These are phyloP conservation scores for Bryconaethiops microstoma DNA, from an alignment of 2,797 vertebrate genomes.

Conservation along the genomic window DNA sequence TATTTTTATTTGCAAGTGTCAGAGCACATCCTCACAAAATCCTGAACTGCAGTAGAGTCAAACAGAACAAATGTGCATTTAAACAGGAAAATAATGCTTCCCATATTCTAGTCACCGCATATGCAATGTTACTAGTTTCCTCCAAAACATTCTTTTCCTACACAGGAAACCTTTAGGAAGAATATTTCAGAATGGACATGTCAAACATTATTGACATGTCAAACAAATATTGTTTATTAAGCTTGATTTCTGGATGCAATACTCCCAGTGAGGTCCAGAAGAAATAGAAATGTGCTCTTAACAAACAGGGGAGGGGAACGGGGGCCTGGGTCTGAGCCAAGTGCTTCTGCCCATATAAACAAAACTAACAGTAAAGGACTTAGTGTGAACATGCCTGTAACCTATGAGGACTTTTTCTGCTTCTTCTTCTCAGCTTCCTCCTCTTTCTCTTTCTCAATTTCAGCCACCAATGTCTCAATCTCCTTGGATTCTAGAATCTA, in stretches of 20 bases:
- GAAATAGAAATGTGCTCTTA: constrained; percentile 27
- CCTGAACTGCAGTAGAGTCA: constrained; percentile 1
- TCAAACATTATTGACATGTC: background rate
- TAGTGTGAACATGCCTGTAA: background rate
- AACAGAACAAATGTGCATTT: background rate
- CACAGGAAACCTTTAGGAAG: background rate
- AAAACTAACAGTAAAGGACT: constrained; percentile 29
- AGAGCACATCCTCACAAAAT: constrained; percentile 41
- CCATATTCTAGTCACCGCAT: background rate
- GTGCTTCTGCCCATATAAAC: constrained; percentile 51
- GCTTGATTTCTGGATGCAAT: background rate
- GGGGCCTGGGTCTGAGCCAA: constrained; percentile 31
- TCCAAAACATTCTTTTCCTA: constrained; percentile 16
- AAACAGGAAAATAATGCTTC: background rate
- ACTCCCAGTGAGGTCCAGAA: constrained; percentile 20
- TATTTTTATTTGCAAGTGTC: constrained; percentile 50
- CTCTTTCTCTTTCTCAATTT: constrained; percentile 86
- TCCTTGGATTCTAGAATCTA: constrained; percentile 86
- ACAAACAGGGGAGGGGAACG: constrained; percentile 1
- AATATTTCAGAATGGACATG: background rate
- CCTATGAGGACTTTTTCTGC: constrained; percentile 79
- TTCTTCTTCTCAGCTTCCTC: constrained; percentile 87
- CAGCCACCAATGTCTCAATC: constrained; percentile 82
- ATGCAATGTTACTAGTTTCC: background rate
- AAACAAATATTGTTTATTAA: constrained; percentile 5